Conservation (phyloP, 2,113 vertebrate genomes). For the Cebus imitator region DNA sequence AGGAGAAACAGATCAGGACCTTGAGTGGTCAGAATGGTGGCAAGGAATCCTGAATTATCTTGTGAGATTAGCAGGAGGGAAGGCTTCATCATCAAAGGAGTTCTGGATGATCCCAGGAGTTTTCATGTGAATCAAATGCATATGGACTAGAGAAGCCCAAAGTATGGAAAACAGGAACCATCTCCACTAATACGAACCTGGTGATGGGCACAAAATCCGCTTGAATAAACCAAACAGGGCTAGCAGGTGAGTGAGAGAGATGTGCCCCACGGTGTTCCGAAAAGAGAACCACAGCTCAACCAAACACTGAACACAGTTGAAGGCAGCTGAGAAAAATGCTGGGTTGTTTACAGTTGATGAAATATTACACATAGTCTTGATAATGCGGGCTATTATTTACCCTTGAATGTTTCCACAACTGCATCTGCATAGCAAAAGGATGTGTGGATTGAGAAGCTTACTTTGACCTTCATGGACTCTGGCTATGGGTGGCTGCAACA, state of each 20-base stretch:
- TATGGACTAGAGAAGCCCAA: too few relatives aligned
- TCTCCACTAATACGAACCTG: neutral
- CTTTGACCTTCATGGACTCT: neutral
- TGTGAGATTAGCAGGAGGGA: neutral
- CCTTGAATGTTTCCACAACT: neutral
- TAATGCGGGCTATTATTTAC: fast-evolving
- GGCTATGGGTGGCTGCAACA: neutral
- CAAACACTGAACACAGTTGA: fast-evolving
- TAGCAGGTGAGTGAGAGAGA: neutral
- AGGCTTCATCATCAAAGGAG: neutral
- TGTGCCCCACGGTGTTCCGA: fast-evolving
- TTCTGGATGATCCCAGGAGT: fast-evolving
- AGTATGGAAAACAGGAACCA: neutral
- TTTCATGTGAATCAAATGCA: neutral
- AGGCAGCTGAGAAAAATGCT: neutral
- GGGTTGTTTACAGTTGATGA: fast-evolving
- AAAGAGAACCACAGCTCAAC: neutral
- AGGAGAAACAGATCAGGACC: neutral
- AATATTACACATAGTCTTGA: fast-evolving
- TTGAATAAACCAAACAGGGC: neutral
- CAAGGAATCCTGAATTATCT: neutral
- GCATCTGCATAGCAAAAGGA: too few relatives aligned
- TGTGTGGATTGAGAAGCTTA: neutral
- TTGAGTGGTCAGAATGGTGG: neutral
- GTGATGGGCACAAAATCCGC: neutral